phyloP scores from a whole-genome alignment of 92 coral and sea anemone species.

The Epizoanthus illoricatus region DNA sequence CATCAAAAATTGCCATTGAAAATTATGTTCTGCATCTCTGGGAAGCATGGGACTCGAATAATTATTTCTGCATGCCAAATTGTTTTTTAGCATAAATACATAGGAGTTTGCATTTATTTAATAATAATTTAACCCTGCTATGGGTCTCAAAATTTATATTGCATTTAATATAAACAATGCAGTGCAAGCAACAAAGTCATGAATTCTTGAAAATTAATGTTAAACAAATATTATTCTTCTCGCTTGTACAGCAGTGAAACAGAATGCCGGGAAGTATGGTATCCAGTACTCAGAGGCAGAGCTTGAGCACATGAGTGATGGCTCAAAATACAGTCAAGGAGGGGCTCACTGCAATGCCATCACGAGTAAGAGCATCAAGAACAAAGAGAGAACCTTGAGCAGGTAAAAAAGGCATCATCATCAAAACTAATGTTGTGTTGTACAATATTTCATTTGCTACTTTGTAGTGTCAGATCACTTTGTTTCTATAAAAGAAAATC shows the following conservation, averaged over 20 bases:
- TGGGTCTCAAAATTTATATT: too few relatives aligned
- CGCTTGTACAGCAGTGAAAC: background rate
- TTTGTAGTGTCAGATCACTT: background rate
- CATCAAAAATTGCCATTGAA: too few relatives aligned
- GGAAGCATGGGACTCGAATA: too few relatives aligned
- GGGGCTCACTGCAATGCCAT: background rate
- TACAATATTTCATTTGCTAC: background rate
- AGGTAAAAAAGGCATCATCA: background rate
- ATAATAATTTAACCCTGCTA: too few relatives aligned
- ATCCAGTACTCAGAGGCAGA: background rate
- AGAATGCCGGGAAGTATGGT: conserved; percentile 14
- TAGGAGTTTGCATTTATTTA: too few relatives aligned
- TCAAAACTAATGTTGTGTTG: background rate
- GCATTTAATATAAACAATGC: too few relatives aligned
- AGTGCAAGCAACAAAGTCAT: too few relatives aligned
- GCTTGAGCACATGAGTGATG: conserved; percentile 20
- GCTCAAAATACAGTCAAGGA: conserved; percentile 11
- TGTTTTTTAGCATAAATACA: too few relatives aligned
- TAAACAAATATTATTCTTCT: background rate
- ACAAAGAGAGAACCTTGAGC: conserved; percentile 12
- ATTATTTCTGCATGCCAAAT: too few relatives aligned
- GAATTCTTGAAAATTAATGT: too few relatives aligned
- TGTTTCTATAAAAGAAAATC: too few relatives aligned
- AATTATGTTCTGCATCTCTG: too few relatives aligned
- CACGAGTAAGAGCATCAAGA: background rate